These are phyloP conservation scores for Tiliqua scincoides DNA, from an alignment of 2,113 vertebrate genomes.

Conservation along the genomic window DNA sequence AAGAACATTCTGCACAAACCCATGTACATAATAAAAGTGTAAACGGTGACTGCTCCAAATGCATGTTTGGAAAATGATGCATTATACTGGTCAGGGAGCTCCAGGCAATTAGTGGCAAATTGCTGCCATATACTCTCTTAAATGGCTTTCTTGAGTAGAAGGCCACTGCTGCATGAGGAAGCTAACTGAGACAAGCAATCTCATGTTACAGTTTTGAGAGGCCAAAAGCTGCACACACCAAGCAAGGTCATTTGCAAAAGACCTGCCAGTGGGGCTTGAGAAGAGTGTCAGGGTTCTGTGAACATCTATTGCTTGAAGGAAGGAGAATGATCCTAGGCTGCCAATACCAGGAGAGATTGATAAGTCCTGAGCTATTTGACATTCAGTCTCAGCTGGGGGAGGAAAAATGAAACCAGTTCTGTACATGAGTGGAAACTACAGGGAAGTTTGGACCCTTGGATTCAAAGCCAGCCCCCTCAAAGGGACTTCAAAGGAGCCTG, in stretches of 20 bases:
- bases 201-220: background rate
- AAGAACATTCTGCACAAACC: background rate
- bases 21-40: background rate
- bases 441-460: background rate
- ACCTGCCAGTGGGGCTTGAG: background rate
- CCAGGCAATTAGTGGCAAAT: no score
- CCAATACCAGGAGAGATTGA: background rate
- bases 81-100: background rate
- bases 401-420: background rate
- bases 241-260: background rate
- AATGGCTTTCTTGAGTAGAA: background rate
- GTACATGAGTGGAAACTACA: background rate
- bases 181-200: background rate
- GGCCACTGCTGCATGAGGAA: background rate
- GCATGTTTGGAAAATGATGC: background rate
- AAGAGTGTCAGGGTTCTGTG: background rate
- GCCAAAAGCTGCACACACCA: background rate
- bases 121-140: background rate
- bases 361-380: background rate
- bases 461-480: background rate
- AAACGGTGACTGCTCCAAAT: background rate
- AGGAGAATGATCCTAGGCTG: background rate
- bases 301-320: background rate
- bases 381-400: background rate
- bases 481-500: slow-evolving; percentile 3